phyloP scores from a whole-genome alignment of 2,888 invertebrate genomes.

The Nomada goodeniana region DNA sequence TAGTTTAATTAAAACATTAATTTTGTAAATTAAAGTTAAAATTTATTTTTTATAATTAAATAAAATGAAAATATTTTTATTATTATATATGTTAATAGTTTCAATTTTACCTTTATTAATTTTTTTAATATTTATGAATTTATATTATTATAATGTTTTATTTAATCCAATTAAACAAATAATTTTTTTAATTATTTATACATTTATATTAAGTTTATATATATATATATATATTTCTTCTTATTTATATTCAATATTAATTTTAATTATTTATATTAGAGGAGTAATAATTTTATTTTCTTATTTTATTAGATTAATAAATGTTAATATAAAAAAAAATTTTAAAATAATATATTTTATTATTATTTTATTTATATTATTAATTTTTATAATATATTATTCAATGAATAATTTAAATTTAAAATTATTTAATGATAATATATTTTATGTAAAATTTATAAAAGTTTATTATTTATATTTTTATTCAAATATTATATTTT shows the following conservation, averaged over 20 bases:
- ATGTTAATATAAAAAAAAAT: not conserved
- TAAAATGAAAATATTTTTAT: not conserved
- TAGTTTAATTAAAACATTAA: slow-evolving; percentile 14
- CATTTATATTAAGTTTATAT: not conserved
- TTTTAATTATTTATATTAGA: not conserved
- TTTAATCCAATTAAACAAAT: not conserved
- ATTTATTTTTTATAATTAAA: slow-evolving; percentile 4
- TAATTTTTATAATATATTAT: not conserved
- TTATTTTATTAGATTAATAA: not conserved
- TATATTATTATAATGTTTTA: not conserved
- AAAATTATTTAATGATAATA: not conserved
- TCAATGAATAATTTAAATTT: not conserved
- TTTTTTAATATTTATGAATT: not conserved
- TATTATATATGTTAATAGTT: not conserved
- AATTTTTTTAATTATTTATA: not conserved
- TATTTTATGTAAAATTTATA: not conserved
- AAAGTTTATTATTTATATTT: not conserved
- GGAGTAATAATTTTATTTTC: not conserved
- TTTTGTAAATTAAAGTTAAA: slow-evolving; percentile 13
- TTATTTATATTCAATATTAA: not conserved
- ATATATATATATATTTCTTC: not conserved
- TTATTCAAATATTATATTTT: not conserved
- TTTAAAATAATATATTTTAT: not conserved
- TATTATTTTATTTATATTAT: not conserved
- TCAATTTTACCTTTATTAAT: not conserved